Percentiles rank a stretch among this genome's conserved stretches.
These are phyloP conservation scores for Hybos culiciformis DNA, from an alignment of 2,888 invertebrate species.

Conservation along the genomic window DNA sequence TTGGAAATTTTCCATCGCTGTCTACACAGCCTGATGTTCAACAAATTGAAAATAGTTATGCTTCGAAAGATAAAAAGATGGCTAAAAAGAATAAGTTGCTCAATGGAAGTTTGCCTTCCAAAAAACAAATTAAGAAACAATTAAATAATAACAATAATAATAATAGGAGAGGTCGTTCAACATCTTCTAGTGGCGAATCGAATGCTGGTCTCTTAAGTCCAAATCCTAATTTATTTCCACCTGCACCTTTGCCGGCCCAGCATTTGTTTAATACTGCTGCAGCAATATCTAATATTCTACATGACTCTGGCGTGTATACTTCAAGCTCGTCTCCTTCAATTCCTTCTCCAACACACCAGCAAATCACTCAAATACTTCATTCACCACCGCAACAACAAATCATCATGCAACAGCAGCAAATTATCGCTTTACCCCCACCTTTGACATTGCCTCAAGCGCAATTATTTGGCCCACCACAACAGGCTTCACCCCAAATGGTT, in stretches of 20 bases:
- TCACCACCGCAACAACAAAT: constrained; percentile 25
- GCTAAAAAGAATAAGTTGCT: constrained; percentile 1
- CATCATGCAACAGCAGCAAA: constrained; percentile 11
- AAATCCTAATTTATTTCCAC: constrained; percentile 17
- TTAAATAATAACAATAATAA: constrained; percentile 14
- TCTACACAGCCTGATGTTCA: constrained; percentile 19
- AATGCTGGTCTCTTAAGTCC: constrained; percentile 29
- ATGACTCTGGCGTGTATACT: constrained; percentile 34
- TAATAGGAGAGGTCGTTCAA: constrained; percentile 28
- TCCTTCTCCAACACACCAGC: constrained; percentile 30
- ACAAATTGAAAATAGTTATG: constrained; percentile 22
- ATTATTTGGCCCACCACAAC: constrained; percentile 4
- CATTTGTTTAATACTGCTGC: constrained; percentile 16
- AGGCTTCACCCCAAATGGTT: too few species aligned
- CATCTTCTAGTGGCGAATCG: constrained; percentile 35
- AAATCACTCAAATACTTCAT: constrained; percentile 23
- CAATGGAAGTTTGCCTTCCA: constrained; percentile 7
- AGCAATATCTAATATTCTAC: constrained; percentile 27
- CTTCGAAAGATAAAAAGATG: not conserved
- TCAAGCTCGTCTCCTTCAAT: constrained; percentile 34
- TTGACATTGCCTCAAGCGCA: constrained; percentile 6
- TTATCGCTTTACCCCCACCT: not conserved
- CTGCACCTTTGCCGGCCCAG: not conserved
- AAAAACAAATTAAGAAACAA: constrained; percentile 13
- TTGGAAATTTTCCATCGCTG: constrained; percentile 23